These are phyloP conservation scores for Drosophila virilis DNA, from an alignment of 1,140 invertebrate genomes.

Conservation along the genomic window DNA sequence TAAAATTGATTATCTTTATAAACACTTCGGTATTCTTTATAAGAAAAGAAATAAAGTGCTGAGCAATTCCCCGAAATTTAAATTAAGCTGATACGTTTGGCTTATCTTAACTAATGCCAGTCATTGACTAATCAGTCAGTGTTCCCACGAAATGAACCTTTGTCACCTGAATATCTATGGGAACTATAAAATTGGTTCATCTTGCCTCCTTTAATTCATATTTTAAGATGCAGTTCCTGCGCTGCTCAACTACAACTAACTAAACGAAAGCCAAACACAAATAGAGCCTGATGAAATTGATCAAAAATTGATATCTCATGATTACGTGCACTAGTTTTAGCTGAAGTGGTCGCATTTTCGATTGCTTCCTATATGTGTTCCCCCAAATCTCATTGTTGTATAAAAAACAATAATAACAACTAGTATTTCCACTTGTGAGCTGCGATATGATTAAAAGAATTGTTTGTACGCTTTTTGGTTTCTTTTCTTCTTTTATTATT, in stretches of 20 bases:
- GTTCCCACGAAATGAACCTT: background rate
- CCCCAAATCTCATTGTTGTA: slow-evolving; percentile 19
- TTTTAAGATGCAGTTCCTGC: background rate
- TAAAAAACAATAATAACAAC: slow-evolving; percentile 5
- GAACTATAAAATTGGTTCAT: background rate
- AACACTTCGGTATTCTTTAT: background rate
- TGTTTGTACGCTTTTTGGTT: slow-evolving; percentile 3
- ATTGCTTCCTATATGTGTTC: slow-evolving; percentile 26
- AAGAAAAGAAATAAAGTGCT: background rate
- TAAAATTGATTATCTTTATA: too few species aligned
- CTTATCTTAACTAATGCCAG: background rate
- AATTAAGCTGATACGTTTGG: background rate
- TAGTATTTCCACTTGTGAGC: slow-evolving; percentile 35
- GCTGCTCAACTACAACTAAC: slow-evolving; percentile 1
- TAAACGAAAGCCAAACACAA: background rate
- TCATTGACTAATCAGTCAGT: slow-evolving; percentile 14
- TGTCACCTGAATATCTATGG: background rate
- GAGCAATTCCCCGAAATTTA: background rate
- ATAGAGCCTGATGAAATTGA: slow-evolving; percentile 3
- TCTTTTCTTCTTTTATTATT: background rate
- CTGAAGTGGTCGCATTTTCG: slow-evolving; percentile 22
- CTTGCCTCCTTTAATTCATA: too few species aligned
- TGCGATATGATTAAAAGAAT: slow-evolving; percentile 51
- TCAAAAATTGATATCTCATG: slow-evolving; percentile 10
- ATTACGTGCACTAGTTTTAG: slow-evolving; percentile 19